phyloP scores from a whole-genome alignment of 2,888 invertebrate species.

The Bombylius major region DNA sequence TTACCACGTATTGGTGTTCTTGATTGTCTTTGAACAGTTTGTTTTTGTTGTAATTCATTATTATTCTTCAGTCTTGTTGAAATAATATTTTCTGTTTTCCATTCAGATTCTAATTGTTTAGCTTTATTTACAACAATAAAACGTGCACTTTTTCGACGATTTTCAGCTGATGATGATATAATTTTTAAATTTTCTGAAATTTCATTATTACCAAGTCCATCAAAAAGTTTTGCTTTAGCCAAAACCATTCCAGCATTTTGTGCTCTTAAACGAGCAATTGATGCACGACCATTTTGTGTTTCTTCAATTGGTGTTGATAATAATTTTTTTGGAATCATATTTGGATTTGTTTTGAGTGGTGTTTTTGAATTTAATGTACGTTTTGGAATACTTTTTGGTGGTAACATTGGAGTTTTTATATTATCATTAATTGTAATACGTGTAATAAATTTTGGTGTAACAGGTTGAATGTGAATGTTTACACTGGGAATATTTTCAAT shows the following conservation, averaged over 20 bases:
- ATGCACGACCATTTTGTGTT: conserved; percentile 48
- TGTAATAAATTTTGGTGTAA: conserved; percentile 9
- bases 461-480: background rate
- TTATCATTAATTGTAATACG: conserved; percentile 7
- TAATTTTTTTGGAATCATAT: background rate
- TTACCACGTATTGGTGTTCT: background rate
- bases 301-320: conserved; percentile 8
- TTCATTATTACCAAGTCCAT: conserved; percentile 33
- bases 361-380: conserved; percentile 3
- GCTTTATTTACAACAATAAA: background rate
- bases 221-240: conserved; percentile 65
- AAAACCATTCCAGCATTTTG: conserved; percentile 72
- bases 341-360: background rate
- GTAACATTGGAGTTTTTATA: conserved; percentile 23
- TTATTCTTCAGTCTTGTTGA: background rate
- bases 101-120: too few species aligned
- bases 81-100: too few species aligned
- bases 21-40: background rate
- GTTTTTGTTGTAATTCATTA: background rate
- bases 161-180: conserved; percentile 3
- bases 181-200: background rate
- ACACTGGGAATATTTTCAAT: background rate
- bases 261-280: conserved; percentile 55
- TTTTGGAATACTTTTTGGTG: conserved; percentile 17
- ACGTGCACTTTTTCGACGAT: conserved; percentile 11